Evolutionary conservation across 2,888 invertebrate species (phyloP).

Genomic region (Laspeyria flexula): DNA sequence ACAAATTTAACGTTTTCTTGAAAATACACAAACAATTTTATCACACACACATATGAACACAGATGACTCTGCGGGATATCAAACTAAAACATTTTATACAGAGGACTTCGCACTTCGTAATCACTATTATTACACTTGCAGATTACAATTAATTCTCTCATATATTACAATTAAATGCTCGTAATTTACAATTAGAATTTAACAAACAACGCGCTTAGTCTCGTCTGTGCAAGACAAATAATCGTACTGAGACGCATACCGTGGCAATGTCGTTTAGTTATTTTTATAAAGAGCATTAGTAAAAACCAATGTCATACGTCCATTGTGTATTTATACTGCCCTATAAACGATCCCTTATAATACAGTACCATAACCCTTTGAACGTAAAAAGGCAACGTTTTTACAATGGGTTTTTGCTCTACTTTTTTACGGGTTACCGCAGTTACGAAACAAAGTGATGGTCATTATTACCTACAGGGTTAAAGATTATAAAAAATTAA

Average conservation of each 20-base stretch:
- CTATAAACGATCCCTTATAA: slow-evolving; percentile 68
- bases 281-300: slow-evolving; percentile 74
- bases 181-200: slow-evolving; percentile 28
- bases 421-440: slow-evolving; percentile 77
- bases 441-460: slow-evolving; percentile 73
- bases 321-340: slow-evolving; percentile 75
- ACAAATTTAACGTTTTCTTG: no score
- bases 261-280: slow-evolving; percentile 60
- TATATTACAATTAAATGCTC: slow-evolving; percentile 24
- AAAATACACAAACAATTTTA: not conserved
- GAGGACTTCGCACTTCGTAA: slow-evolving; percentile 4
- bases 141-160: slow-evolving; percentile 5
- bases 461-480: slow-evolving; percentile 56
- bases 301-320: slow-evolving; percentile 66
- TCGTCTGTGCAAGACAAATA: slow-evolving; percentile 67
- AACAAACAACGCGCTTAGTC: slow-evolving; percentile 49
- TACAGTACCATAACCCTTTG: slow-evolving; percentile 73
- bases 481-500: slow-evolving; percentile 52
- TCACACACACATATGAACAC: not conserved
- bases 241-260: slow-evolving; percentile 68
- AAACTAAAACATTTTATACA: slow-evolving; percentile 10
- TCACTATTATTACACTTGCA: not conserved
- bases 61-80: not conserved
- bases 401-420: slow-evolving; percentile 74
- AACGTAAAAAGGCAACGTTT: slow-evolving; percentile 57